These are phyloP conservation scores for Chromoteleia sp. DNA, from an alignment of 2,888 invertebrate genomes.

Conservation along the genomic window DNA sequence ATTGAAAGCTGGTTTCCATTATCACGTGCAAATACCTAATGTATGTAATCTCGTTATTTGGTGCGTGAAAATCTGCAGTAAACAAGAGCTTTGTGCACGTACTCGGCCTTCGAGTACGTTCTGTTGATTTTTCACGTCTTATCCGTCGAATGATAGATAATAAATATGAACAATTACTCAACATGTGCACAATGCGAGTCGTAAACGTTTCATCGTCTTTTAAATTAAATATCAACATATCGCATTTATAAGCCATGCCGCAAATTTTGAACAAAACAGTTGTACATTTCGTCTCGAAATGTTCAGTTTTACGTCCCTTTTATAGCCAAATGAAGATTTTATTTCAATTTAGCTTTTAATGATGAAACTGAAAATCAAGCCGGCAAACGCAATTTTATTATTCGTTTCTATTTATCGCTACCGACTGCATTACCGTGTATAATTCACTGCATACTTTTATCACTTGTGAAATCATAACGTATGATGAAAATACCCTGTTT, in stretches of 20 bases:
- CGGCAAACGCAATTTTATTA: neutral
- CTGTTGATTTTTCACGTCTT: conserved; percentile 52
- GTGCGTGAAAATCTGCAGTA: conserved; percentile 58
- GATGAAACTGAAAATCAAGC: too few relatives aligned
- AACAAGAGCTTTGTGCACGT: conserved; percentile 56
- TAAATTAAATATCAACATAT: neutral
- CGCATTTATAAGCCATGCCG: too few relatives aligned
- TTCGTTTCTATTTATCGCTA: neutral
- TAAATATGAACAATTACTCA: conserved; percentile 14
- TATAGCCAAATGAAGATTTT: too few relatives aligned
- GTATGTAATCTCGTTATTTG: conserved; percentile 63
- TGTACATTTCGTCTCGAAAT: too few relatives aligned
- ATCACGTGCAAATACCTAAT: conserved; percentile 53
- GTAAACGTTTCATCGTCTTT: neutral
- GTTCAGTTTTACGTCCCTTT: too few relatives aligned
- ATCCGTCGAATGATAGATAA: conserved; percentile 1
- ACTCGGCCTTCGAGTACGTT: conserved; percentile 23
- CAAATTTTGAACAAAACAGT: too few relatives aligned
- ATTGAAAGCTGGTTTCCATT: conserved; percentile 28
- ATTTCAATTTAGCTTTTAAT: too few relatives aligned
- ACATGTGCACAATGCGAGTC: neutral
- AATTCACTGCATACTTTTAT: neutral
- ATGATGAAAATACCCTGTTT: neutral
- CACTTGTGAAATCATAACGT: conserved; percentile 1
- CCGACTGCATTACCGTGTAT: neutral